Evolutionary conservation across 1,140 invertebrate species (phyloP).

Genomic region (Drosophila repletoides): DNA sequence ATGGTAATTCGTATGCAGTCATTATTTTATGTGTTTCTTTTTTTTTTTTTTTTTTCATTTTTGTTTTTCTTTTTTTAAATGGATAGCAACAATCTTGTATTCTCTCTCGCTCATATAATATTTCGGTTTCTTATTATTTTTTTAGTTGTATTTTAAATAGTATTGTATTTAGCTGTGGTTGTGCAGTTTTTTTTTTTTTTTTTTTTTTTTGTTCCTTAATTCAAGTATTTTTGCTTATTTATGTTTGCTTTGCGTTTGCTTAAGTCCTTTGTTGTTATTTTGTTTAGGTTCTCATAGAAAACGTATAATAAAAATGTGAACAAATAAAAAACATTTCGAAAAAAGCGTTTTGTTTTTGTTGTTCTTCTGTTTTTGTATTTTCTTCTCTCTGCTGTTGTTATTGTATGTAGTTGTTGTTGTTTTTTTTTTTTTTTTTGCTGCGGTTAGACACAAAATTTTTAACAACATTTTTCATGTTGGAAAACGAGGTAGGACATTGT

Average conservation of each 20-base stretch:
- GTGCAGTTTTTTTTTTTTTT: slow-evolving; percentile 48
- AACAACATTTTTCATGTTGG: slow-evolving; percentile 57
- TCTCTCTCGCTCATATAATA: slow-evolving; percentile 81
- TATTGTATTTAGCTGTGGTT: slow-evolving; percentile 66
- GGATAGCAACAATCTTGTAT: slow-evolving; percentile 82
- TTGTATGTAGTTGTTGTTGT: slow-evolving; percentile 24
- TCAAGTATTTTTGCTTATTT: slow-evolving; percentile 6
- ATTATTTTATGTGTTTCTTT: slow-evolving; percentile 37
- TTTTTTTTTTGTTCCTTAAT: slow-evolving; percentile 34
- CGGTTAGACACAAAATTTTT: slow-evolving; percentile 38
- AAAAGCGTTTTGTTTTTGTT: slow-evolving; percentile 50
- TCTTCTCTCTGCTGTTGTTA: slow-evolving; percentile 34
- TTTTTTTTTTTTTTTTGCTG: slow-evolving; percentile 37
- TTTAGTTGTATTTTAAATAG: slow-evolving; percentile 68
- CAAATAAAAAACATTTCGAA: slow-evolving; percentile 63
- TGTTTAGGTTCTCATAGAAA: slow-evolving; percentile 65
- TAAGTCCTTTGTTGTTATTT: slow-evolving; percentile 62
- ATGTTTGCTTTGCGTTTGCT: slow-evolving; percentile 23
- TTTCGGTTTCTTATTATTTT: slow-evolving; percentile 28
- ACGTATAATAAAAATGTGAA: slow-evolving; percentile 48
- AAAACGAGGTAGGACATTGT: slow-evolving; percentile 82
- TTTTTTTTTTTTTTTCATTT: slow-evolving; percentile 25
- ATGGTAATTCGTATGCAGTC: slow-evolving; percentile 43
- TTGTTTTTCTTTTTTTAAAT: slow-evolving; percentile 57
- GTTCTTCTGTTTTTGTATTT: slow-evolving; percentile 29